These are phyloP conservation scores for Diglossa cyanea DNA, from an alignment of 2,797 vertebrate genomes.

Conservation along the genomic window DNA sequence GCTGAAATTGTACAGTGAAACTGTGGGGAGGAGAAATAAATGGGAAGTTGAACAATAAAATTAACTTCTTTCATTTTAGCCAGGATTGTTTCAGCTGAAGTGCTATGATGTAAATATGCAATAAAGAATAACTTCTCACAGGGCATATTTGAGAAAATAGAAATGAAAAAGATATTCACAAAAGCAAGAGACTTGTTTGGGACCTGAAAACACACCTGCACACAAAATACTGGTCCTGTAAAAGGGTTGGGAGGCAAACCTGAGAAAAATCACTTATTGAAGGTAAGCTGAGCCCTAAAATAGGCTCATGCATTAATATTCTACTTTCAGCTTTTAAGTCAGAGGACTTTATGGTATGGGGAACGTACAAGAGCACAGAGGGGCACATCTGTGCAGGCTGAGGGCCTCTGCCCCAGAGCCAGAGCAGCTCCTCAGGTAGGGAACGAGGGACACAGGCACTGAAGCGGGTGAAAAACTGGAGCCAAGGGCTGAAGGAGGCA, in stretches of 20 bases:
- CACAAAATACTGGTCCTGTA: not conserved
- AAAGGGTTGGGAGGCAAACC: constrained; percentile 16
- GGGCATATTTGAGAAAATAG: not conserved
- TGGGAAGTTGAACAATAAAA: constrained; percentile 13
- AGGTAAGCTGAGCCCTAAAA: not conserved
- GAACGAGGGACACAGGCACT: accelerated
- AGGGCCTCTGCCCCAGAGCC: not conserved
- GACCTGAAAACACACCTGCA: not conserved
- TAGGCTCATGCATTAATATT: not conserved
- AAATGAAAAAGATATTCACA: not conserved
- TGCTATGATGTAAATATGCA: not conserved
- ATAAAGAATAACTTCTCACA: not conserved
- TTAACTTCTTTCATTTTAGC: constrained; percentile 1
- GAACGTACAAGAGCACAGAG: accelerated
- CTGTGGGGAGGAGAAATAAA: not conserved
- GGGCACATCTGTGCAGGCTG: not conserved
- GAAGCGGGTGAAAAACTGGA: not conserved
- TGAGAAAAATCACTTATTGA: not conserved
- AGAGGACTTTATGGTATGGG: constrained; percentile 6
- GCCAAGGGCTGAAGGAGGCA: accelerated
- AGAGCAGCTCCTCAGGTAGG: not conserved
- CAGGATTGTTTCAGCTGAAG: not conserved
- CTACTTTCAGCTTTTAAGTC: not conserved
- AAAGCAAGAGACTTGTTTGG: not conserved
- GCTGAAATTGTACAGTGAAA: constrained; percentile 1